A percentile compares a stretch with the other conserved stretches of the same genome.
These are phyloP conservation scores for Apodemia duryi DNA, from an alignment of 2,888 invertebrate genomes.

Conservation along the genomic window DNA sequence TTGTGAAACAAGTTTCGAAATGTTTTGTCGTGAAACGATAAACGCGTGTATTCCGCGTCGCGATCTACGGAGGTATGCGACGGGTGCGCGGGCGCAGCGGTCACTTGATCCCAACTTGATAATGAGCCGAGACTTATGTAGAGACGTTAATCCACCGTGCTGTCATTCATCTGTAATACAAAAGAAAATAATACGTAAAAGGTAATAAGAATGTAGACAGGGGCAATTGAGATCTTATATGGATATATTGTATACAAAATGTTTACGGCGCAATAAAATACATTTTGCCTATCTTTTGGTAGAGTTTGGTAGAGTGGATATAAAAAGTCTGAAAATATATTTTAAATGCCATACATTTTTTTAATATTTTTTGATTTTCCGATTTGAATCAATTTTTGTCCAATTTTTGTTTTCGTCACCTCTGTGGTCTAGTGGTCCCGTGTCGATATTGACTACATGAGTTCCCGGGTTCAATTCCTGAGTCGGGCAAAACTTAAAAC, in stretches of 20 bases:
- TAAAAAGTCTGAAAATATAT: too few relatives aligned
- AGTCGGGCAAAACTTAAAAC: too few relatives aligned
- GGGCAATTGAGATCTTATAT: neutral
- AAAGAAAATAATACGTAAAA: conserved; percentile 22
- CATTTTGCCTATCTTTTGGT: too few relatives aligned
- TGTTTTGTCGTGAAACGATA: conserved; percentile 24
- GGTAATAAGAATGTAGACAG: conserved; percentile 6
- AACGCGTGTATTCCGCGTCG: conserved; percentile 40
- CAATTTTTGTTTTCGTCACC: too few relatives aligned
- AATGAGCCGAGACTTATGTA: conserved; percentile 41
- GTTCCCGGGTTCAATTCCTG: too few relatives aligned
- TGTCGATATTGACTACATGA: too few relatives aligned
- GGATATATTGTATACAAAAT: neutral
- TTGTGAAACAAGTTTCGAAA: conserved; percentile 43
- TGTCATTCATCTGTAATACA: conserved; percentile 36
- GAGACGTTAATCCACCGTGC: conserved; percentile 30
- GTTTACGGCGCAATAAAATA: too few relatives aligned
- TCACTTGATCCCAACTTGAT: conserved; percentile 54
- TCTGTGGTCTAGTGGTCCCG: too few relatives aligned
- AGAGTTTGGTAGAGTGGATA: too few relatives aligned
- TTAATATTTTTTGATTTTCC: too few relatives aligned
- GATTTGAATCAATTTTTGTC: too few relatives aligned
- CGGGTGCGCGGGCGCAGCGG: conserved; percentile 42
- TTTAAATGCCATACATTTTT: too few relatives aligned
- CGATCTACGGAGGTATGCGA: conserved; percentile 52